These are phyloP conservation scores for Huso huso DNA, from an alignment of 2,797 vertebrate species.

Conservation along the genomic window DNA sequence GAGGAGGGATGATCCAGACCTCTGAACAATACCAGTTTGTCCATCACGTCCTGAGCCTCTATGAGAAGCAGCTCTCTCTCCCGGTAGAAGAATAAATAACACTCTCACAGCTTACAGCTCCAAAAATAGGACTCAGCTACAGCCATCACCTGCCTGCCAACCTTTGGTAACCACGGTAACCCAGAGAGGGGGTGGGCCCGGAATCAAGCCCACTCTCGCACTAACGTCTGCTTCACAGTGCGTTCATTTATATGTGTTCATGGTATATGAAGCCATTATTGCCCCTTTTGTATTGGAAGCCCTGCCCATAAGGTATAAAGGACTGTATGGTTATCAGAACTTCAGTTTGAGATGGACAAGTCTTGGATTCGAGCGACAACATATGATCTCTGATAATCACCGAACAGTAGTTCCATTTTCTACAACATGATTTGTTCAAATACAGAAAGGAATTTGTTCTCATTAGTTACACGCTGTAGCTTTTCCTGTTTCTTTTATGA, in stretches of 20 bases:
- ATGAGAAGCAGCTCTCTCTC: constrained; percentile 85
- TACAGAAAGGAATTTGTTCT: too few relatives aligned
- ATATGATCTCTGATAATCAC: too few relatives aligned
- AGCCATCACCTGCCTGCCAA: neutral
- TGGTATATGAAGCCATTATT: neutral
- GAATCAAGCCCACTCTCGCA: neutral
- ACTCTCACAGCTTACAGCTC: neutral
- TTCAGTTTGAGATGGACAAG: too few relatives aligned
- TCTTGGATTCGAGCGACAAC: too few relatives aligned
- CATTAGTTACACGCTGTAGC: too few relatives aligned
- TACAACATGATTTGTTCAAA: too few relatives aligned
- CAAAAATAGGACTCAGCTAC: neutral
- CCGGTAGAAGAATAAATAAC: constrained; percentile 71
- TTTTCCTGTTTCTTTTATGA: too few relatives aligned
- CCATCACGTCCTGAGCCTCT: constrained; percentile 94
- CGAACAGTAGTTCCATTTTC: too few relatives aligned
- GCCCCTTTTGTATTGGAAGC: neutral
- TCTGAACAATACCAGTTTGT: constrained; percentile 98
- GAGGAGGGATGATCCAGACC: constrained; percentile 98
- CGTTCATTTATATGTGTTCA: constrained; percentile 2
- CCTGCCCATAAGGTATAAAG: neutral
- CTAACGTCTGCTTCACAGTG: neutral
- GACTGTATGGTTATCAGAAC: too few relatives aligned
- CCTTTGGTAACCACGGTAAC: neutral
- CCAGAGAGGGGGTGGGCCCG: neutral